Percentiles rank a stretch among this genome's conserved stretches.
phyloP scores from a whole-genome alignment of 2,113 vertebrate species.

The Leptosomus discolor region DNA sequence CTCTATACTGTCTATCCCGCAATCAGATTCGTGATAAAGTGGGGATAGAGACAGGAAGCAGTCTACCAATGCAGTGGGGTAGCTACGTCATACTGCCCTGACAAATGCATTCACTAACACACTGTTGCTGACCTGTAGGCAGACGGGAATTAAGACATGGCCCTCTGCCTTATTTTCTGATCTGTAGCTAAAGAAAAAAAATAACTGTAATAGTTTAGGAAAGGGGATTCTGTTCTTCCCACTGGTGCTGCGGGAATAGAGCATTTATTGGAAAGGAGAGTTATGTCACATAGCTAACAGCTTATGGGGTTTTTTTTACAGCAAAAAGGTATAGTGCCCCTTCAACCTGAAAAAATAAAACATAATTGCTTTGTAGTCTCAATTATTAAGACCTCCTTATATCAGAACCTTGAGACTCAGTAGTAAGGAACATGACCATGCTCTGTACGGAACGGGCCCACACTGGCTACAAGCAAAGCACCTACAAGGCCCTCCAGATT shows the following conservation, averaged over 20 bases:
- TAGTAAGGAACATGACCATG: background rate
- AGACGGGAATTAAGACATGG: background rate
- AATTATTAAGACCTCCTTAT: background rate
- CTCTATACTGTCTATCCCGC: background rate
- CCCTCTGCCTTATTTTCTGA: background rate
- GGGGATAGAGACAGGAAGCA: background rate
- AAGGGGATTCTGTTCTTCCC: background rate
- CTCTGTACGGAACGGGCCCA: background rate
- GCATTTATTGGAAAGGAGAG: slow-evolving; percentile 1
- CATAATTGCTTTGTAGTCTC: background rate
- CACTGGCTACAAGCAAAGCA: background rate
- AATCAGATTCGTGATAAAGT: accelerated
- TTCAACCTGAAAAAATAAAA: background rate
- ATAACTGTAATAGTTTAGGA: background rate
- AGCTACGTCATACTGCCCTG: background rate
- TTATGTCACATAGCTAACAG: background rate
- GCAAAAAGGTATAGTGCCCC: background rate
- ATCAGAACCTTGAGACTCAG: background rate
- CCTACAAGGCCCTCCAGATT: background rate
- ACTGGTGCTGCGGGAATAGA: background rate
- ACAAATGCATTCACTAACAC: no score
- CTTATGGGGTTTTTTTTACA: background rate
- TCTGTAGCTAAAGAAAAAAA: slow-evolving; percentile 26
- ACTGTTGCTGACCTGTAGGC: background rate
- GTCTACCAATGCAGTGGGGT: background rate